Conservation (phyloP, 2,797 vertebrate species). For the Pangasius sanitwongsei region DNA sequence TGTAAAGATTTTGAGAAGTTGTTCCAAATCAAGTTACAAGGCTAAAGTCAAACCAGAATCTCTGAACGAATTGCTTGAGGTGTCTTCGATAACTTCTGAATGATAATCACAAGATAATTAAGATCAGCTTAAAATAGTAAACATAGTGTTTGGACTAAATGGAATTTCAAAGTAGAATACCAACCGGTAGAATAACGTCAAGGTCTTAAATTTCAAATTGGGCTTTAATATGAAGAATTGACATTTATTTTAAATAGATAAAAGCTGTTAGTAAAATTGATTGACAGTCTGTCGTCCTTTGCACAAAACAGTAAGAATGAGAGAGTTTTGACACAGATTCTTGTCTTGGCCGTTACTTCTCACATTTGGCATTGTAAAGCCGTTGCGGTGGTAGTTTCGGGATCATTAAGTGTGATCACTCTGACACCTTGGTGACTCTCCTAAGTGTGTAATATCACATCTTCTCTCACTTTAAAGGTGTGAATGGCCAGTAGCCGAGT, state of each 20-base stretch:
- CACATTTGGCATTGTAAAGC: slow-evolving; percentile 30
- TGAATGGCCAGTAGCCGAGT: slow-evolving; percentile 55
- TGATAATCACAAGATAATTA: background rate
- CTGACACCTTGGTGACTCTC: slow-evolving; percentile 50
- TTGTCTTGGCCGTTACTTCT: slow-evolving; percentile 17
- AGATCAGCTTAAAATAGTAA: background rate
- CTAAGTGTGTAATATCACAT: slow-evolving; percentile 54
- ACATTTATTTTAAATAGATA: background rate
- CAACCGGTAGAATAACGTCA: background rate
- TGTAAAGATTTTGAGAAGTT: background rate
- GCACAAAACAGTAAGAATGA: slow-evolving; percentile 26
- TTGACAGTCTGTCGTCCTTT: slow-evolving; percentile 19
- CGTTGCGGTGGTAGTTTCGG: slow-evolving; percentile 46
- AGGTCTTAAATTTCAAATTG: background rate
- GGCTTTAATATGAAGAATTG: background rate
- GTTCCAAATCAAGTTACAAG: background rate
- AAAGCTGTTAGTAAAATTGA: slow-evolving; percentile 4
- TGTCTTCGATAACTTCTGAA: background rate
- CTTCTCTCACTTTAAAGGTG: slow-evolving; percentile 52
- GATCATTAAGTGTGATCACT: slow-evolving; percentile 59
- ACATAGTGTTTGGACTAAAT: background rate
- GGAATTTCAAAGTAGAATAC: background rate
- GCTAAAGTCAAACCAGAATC: background rate
- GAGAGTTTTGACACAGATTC: slow-evolving; percentile 32
- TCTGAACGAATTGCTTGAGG: background rate